phyloP scores from a whole-genome alignment of 2,113 vertebrate genomes.

The Mastomys natalensis region DNA sequence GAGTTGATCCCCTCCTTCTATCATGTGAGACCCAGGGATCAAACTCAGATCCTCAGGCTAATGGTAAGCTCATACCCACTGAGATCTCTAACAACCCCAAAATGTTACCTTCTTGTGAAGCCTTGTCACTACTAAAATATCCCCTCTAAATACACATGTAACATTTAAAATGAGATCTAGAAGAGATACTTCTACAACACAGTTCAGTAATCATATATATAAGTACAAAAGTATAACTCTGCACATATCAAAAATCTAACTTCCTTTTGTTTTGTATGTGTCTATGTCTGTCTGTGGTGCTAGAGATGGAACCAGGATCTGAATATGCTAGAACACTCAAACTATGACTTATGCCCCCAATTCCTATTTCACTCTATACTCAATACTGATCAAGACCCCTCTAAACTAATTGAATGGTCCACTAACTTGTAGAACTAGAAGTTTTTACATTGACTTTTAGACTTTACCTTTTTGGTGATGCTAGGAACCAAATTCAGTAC shows the following conservation, averaged over 20 bases:
- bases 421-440: not conserved
- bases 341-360: not conserved
- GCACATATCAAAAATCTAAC: not conserved
- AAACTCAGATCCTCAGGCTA: not conserved
- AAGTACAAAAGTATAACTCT: not conserved
- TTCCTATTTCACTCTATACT: not conserved
- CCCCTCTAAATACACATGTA: constrained; percentile 46
- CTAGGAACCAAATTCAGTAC: not conserved
- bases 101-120: not conserved
- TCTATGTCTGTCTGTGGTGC: not conserved
- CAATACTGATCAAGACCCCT: not conserved
- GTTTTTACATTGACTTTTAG: not conserved
- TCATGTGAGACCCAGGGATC: not conserved
- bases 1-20: not conserved
- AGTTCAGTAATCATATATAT: constrained; percentile 1
- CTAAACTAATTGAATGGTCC: not conserved
- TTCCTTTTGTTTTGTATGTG: not conserved
- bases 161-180: constrained; percentile 39
- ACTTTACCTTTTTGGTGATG: not conserved
- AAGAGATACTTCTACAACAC: constrained; percentile 38
- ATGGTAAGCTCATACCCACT: not conserved
- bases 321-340: not conserved
- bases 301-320: not conserved
- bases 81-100: not conserved
- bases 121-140: not conserved